Percentiles rank a stretch among this genome's conserved stretches.
These are phyloP conservation scores for Aspidoscelis tigris DNA, from an alignment of 2,113 vertebrate species.

Conservation along the genomic window DNA sequence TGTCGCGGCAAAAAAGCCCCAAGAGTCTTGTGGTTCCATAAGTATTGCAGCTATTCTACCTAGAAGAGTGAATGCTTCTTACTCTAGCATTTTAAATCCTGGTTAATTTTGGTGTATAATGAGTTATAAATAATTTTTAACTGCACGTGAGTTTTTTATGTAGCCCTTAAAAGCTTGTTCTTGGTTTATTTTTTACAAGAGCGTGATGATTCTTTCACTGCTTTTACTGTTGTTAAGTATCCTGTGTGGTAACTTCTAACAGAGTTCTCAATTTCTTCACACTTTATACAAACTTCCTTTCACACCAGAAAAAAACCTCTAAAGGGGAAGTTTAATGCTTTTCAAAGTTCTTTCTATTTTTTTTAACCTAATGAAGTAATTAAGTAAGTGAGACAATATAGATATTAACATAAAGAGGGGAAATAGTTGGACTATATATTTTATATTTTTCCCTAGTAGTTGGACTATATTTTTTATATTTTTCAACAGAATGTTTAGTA, in stretches of 20 bases:
- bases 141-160: too few relatives aligned
- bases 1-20: too few relatives aligned
- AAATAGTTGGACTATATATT: background rate
- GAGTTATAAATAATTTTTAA: too few relatives aligned
- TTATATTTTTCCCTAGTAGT: background rate
- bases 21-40: too few relatives aligned
- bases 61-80: too few relatives aligned
- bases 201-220: too few relatives aligned
- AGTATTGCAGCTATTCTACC: too few relatives aligned
- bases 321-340: background rate
- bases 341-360: slow-evolving; percentile 14
- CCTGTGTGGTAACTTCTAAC: slow-evolving; percentile 44
- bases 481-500: background rate
- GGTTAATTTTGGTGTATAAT: too few relatives aligned
- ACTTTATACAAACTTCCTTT: slow-evolving; percentile 48
- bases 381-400: background rate
- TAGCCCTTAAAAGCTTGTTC: too few relatives aligned
- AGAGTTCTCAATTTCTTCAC: slow-evolving; percentile 59
- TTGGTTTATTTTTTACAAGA: slow-evolving; percentile 46
- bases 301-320: slow-evolving; percentile 15
- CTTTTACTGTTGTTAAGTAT: slow-evolving; percentile 22
- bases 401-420: background rate
- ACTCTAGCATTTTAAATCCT: too few relatives aligned
- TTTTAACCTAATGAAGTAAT: background rate
- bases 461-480: background rate